Conservation (phyloP, 2,888 invertebrate species). For the Sphinx pinastri region DNA sequence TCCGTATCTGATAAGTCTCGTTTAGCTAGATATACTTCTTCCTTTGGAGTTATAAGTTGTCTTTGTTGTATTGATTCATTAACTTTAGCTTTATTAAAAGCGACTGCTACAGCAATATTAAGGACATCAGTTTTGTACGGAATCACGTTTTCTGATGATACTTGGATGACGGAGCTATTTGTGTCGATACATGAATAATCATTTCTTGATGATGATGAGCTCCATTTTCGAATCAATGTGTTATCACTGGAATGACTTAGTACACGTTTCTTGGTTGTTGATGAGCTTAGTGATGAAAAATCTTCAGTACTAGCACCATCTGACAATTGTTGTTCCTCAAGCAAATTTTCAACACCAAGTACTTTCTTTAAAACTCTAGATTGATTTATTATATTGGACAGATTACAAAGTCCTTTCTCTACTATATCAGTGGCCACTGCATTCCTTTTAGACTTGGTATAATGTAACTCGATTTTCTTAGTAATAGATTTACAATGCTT, state of each 20-base stretch:
- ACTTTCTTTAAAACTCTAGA: slow-evolving; percentile 52
- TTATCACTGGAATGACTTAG: slow-evolving; percentile 51
- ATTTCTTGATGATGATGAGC: slow-evolving; percentile 39
- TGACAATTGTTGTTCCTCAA: slow-evolving; percentile 38
- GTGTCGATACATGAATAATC: slow-evolving; percentile 35
- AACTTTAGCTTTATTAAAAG: slow-evolving; percentile 42
- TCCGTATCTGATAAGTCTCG: slow-evolving; percentile 45
- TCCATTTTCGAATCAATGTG: slow-evolving; percentile 48
- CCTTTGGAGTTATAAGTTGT: slow-evolving; percentile 27
- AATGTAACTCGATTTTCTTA: slow-evolving; percentile 44
- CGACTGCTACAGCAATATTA: slow-evolving; percentile 58
- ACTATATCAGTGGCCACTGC: slow-evolving; percentile 38
- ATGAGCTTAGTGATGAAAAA: slow-evolving; percentile 40
- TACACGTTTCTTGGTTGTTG: slow-evolving; percentile 42
- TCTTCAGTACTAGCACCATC: slow-evolving; percentile 36
- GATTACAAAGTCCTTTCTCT: slow-evolving; percentile 43
- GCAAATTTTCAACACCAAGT: slow-evolving; percentile 54
- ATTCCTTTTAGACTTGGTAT: slow-evolving; percentile 43
- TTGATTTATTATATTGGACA: slow-evolving; percentile 49
- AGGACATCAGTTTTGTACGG: slow-evolving; percentile 54
- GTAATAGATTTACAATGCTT: slow-evolving; percentile 38
- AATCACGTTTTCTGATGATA: slow-evolving; percentile 33
- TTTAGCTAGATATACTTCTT: slow-evolving; percentile 35
- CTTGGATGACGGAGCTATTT: slow-evolving; percentile 39
- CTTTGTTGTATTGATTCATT: slow-evolving; percentile 32